phyloP scores from a whole-genome alignment of 2,888 invertebrate genomes.

The Pseudococcus longispinus region DNA sequence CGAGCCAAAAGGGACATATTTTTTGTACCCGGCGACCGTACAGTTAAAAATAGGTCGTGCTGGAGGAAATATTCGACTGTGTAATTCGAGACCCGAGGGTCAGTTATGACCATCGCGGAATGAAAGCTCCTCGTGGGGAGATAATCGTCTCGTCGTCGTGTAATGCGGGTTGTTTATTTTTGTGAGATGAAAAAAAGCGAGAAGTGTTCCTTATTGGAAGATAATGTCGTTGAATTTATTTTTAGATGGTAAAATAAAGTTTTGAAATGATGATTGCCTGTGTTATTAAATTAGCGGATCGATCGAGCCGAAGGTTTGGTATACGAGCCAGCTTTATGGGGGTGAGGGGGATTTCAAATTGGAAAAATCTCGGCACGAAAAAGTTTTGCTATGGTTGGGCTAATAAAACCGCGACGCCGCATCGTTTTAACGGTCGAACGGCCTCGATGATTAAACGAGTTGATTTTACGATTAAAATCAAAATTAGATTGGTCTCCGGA shows the following conservation, averaged over 20 bases:
- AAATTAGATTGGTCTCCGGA: conserved; percentile 2
- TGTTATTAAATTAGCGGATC: neutral
- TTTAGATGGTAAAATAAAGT: neutral
- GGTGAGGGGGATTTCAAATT: neutral
- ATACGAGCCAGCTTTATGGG: neutral
- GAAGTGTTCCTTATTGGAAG: neutral
- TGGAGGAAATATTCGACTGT: neutral
- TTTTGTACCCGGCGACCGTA: neutral
- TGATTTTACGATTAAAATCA: conserved; percentile 16
- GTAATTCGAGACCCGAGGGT: neutral
- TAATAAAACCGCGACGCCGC: neutral
- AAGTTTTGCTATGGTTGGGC: neutral
- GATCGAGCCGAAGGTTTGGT: neutral
- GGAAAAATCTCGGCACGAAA: neutral
- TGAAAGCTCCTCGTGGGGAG: neutral
- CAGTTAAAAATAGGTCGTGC: neutral
- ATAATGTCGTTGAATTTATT: neutral
- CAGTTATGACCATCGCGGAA: neutral
- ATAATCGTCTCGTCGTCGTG: neutral
- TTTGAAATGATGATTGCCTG: neutral
- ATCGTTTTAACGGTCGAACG: neutral
- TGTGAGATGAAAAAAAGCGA: neutral
- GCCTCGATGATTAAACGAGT: neutral
- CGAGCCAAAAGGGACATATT: neutral
- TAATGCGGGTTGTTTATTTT: neutral